Evolutionary conservation across 2,113 vertebrate species (phyloP).

Genomic region (Hyla sarda): DNA sequence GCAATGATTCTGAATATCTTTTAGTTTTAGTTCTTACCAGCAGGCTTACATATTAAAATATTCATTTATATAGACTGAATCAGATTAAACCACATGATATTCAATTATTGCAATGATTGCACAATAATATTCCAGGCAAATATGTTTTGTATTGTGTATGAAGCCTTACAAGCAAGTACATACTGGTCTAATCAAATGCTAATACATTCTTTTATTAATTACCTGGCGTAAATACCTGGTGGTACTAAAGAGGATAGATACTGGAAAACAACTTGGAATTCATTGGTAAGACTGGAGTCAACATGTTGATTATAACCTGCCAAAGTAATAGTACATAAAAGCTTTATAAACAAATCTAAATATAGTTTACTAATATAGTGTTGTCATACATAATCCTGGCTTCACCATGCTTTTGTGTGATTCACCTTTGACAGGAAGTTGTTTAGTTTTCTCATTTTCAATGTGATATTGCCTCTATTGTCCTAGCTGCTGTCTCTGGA

Average conservation of each 20-base stretch:
- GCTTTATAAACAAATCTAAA: background rate
- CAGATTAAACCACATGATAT: background rate
- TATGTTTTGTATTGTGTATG: background rate
- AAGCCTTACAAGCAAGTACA: background rate
- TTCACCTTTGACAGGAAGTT: too few relatives aligned
- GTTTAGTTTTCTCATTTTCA: too few relatives aligned
- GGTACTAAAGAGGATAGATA: conserved; percentile 83
- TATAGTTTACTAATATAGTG: too few relatives aligned
- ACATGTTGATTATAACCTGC: conserved; percentile 81
- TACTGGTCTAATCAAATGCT: background rate
- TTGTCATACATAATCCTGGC: too few relatives aligned
- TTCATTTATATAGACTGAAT: too few relatives aligned
- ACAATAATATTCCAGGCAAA: background rate
- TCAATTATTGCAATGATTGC: background rate
- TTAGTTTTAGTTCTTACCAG: too few relatives aligned
- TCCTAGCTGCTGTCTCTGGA: too few relatives aligned
- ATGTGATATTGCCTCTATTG: too few relatives aligned
- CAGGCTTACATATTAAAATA: too few relatives aligned
- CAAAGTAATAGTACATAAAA: background rate
- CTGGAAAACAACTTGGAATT: conserved; percentile 79
- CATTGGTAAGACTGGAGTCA: conserved; percentile 83
- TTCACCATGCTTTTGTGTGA: too few relatives aligned
- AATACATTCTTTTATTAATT: background rate
- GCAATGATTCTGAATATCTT: background rate
- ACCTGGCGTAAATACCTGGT: conserved; percentile 88